These are phyloP conservation scores for Loripinus fragilis DNA, from an alignment of 2,888 invertebrate genomes.

Conservation along the genomic window DNA sequence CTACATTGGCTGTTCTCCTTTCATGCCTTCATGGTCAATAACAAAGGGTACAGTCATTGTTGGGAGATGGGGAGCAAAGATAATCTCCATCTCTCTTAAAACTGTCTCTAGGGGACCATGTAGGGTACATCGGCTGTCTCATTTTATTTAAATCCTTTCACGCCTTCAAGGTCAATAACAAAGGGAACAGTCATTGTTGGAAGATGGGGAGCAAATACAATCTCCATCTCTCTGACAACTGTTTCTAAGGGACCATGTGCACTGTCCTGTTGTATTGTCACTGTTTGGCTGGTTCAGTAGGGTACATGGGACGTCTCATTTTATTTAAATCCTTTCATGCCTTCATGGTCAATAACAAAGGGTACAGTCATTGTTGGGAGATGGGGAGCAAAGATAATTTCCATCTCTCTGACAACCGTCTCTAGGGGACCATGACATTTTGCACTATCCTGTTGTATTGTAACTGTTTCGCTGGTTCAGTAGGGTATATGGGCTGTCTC, in stretches of 20 bases:
- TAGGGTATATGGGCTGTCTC: too few relatives aligned
- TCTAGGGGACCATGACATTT: constrained; percentile 56
- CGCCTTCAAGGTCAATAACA: constrained; percentile 85
- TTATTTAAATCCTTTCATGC: constrained; percentile 78
- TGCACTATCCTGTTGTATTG: constrained; percentile 53
- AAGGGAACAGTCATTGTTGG: constrained; percentile 84
- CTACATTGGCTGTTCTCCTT: too few relatives aligned
- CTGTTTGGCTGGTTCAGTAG: constrained; percentile 63
- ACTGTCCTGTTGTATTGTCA: constrained; percentile 55
- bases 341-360: constrained; percentile 85
- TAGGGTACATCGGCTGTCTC: too few relatives aligned
- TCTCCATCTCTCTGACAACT: constrained; percentile 83
- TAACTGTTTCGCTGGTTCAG: constrained; percentile 62
- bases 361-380: constrained; percentile 84
- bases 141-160: constrained; percentile 67
- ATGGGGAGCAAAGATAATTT: constrained; percentile 87
- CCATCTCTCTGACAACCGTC: constrained; percentile 80
- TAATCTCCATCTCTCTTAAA: constrained; percentile 84
- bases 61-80: constrained; percentile 87
- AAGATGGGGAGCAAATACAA: constrained; percentile 87
- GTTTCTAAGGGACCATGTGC: constrained; percentile 55
- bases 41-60: constrained; percentile 84
- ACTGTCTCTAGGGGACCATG: constrained; percentile 59
- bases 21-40: constrained; percentile 85
- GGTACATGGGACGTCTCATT: too few relatives aligned